Conservation (phyloP, 2,888 invertebrate genomes). For the Isotomurus palustris region DNA sequence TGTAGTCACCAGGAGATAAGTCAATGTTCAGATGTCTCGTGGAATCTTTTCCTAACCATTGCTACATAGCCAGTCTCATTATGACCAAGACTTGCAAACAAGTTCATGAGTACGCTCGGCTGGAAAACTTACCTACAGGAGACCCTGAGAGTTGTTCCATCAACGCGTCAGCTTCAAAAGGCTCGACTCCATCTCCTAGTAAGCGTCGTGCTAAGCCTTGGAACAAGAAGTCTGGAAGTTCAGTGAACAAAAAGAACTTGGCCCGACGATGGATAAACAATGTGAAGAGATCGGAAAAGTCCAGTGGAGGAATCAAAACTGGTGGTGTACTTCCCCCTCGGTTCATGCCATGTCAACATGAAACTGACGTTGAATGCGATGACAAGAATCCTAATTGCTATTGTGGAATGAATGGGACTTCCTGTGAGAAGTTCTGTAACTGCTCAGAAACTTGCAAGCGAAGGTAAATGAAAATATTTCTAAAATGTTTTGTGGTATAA, state of each 20-base stretch:
- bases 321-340: conserved; percentile 25
- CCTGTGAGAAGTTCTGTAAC: conserved; percentile 41
- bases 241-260: conserved; percentile 19
- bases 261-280: conserved; percentile 36
- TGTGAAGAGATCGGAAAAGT: conserved; percentile 32
- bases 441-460: conserved; percentile 33
- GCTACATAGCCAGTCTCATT: conserved; percentile 34
- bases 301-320: conserved; percentile 23
- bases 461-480: neutral
- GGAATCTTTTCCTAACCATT: conserved; percentile 31
- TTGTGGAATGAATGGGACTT: conserved; percentile 35
- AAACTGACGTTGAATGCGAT: conserved; percentile 28
- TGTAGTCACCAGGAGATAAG: conserved; percentile 31
- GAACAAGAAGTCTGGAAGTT: conserved; percentile 20
- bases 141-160: neutral
- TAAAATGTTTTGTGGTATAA: neutral
- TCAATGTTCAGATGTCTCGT: conserved; percentile 29
- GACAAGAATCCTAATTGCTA: conserved; percentile 24
- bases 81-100: conserved; percentile 32
- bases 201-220: neutral
- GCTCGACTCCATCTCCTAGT: neutral
- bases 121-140: conserved; percentile 20
- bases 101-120: conserved; percentile 26
- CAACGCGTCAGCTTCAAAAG: neutral
- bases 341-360: conserved; percentile 34